phyloP scores from a whole-genome alignment of 2,113 vertebrate genomes.

The Saccopteryx bilineata region DNA sequence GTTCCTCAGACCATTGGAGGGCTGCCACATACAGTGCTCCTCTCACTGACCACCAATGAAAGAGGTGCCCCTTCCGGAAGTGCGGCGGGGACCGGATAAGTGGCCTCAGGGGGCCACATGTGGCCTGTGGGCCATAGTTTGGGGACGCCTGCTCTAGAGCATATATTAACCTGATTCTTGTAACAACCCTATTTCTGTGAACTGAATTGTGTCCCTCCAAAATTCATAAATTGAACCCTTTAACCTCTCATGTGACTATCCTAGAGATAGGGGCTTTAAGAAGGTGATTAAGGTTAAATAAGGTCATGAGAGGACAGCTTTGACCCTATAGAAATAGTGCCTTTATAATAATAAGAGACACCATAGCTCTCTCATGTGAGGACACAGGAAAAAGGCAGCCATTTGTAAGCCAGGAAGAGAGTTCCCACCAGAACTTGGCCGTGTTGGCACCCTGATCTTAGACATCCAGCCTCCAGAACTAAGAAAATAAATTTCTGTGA shows the following conservation, averaged over 20 bases:
- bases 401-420: neutral
- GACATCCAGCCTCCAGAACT: neutral
- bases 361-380: neutral
- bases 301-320: neutral
- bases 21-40: too few species aligned
- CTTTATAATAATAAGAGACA: slow-evolving; percentile 20
- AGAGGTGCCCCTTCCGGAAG: too few species aligned
- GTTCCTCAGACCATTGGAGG: too few species aligned
- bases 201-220: neutral
- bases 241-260: neutral
- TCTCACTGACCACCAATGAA: too few species aligned
- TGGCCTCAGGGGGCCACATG: too few species aligned
- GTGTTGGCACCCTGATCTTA: neutral
- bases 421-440: neutral
- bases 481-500: neutral
- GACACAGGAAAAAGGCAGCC: neutral
- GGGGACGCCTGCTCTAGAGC: neutral
- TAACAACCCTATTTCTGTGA: neutral
- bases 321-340: neutral
- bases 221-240: neutral
- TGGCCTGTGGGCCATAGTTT: too few species aligned
- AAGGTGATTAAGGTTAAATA: neutral
- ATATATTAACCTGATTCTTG: neutral
- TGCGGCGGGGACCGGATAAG: too few species aligned
- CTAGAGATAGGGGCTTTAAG: neutral